Evolutionary conservation across 2,888 invertebrate genomes (phyloP).

Genomic region (Meghimatium bilineatum): DNA sequence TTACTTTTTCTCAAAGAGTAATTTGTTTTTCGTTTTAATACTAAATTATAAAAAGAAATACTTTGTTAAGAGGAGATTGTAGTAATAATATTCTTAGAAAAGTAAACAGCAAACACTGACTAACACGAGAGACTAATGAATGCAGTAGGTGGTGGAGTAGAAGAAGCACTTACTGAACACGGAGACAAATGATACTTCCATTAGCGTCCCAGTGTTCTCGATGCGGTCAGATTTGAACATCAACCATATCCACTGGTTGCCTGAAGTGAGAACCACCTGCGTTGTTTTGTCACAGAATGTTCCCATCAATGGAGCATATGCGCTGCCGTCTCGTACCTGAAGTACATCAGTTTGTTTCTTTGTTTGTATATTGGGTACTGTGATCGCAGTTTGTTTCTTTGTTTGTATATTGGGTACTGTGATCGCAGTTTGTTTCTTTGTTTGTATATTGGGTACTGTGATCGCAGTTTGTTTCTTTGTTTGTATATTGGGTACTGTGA

Average conservation of each 20-base stretch:
- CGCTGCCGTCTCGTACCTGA: neutral
- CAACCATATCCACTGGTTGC: neutral
- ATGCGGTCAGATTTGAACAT: constrained; percentile 12
- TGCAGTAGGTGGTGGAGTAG: neutral
- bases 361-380: neutral
- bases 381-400: too few relatives aligned
- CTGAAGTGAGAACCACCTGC: neutral
- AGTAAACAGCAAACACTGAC: too few relatives aligned
- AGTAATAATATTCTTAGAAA: too few relatives aligned
- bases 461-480: too few relatives aligned
- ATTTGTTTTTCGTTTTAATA: too few relatives aligned
- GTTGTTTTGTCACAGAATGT: neutral
- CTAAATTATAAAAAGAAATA: too few relatives aligned
- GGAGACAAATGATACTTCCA: neutral
- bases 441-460: too few relatives aligned
- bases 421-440: too few relatives aligned
- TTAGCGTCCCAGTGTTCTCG: neutral
- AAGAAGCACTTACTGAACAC: neutral
- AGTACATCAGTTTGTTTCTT: neutral
- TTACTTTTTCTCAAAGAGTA: too few relatives aligned
- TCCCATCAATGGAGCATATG: neutral
- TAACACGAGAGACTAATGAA: neutral
- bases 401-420: too few relatives aligned
- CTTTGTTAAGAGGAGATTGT: too few relatives aligned
- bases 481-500: too few relatives aligned